A percentile compares a stretch with the other conserved stretches of the same genome.
Evolutionary conservation across 1,140 invertebrate species (phyloP).

Genomic region (Nasonia longicornis): DNA sequence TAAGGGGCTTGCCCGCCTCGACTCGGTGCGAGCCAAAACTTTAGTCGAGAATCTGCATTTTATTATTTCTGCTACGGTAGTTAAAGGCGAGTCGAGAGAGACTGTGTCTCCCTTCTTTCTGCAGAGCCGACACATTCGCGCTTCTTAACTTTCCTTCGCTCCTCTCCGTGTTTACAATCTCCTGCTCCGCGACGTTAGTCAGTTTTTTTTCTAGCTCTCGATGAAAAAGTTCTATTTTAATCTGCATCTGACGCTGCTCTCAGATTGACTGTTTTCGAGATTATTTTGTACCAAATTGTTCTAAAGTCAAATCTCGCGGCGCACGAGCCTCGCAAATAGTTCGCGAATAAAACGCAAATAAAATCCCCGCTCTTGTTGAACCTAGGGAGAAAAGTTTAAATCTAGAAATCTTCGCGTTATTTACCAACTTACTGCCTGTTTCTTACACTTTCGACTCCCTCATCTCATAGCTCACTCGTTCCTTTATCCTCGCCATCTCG

Average conservation of each 20-base stretch:
- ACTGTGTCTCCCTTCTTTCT: constrained; percentile 35
- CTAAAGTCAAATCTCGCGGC: too few species aligned
- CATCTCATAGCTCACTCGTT: constrained; percentile 28
- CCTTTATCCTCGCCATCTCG: constrained; percentile 13
- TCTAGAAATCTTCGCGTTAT: constrained; percentile 22
- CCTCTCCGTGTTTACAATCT: not conserved
- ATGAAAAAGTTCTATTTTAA: not conserved
- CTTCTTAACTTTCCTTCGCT: constrained; percentile 20
- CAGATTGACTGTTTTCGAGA: not conserved
- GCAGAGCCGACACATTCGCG: constrained; percentile 36
- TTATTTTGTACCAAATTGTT: not conserved
- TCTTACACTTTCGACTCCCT: constrained; percentile 29
- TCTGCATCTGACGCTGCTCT: not conserved
- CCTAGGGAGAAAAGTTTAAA: constrained; percentile 2
- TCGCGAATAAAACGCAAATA: not conserved
- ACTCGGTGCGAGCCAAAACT: constrained; percentile 38
- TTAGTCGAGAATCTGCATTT: constrained; percentile 59
- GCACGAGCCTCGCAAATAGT: not conserved
- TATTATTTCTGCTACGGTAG: constrained; percentile 62
- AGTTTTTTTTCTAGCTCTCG: not conserved
- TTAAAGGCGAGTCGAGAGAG: constrained; percentile 53
- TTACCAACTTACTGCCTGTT: constrained; percentile 14
- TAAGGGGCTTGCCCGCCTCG: constrained; percentile 28
- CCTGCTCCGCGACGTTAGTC: not conserved
- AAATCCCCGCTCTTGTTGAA: constrained; percentile 6